These are phyloP conservation scores for Ploceus nigricollis DNA, from an alignment of 2,113 vertebrate species.

Conservation along the genomic window DNA sequence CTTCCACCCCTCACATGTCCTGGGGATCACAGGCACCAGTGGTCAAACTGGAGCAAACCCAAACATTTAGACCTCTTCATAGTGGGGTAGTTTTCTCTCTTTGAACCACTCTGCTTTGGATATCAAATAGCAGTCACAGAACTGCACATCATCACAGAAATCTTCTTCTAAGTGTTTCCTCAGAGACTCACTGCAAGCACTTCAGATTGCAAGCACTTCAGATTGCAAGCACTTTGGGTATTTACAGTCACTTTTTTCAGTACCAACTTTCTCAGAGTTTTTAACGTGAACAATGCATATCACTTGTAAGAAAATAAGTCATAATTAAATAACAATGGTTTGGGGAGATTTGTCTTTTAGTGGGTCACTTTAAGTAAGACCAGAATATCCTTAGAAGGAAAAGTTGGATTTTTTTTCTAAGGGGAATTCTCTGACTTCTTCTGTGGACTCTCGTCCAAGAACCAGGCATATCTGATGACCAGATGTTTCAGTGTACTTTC, in stretches of 20 bases:
- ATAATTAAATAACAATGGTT: not conserved
- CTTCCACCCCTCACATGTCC: not conserved
- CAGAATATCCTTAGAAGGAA: not conserved
- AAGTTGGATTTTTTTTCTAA: not conserved
- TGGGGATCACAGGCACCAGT: not conserved
- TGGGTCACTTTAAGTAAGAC: not conserved
- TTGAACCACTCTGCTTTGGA: not conserved
- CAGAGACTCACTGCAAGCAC: not conserved
- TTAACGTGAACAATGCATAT: not conserved
- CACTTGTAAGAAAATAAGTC: not conserved
- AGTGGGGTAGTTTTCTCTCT: not conserved
- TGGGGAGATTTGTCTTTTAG: not conserved
- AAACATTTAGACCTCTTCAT: not conserved
- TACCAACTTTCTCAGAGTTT: not conserved
- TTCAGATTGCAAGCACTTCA: not conserved
- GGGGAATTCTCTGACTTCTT: not conserved
- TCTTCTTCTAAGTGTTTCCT: not conserved
- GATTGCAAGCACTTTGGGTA: not conserved
- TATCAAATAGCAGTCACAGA: not conserved
- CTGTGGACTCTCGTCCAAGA: not conserved
- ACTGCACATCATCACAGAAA: not conserved
- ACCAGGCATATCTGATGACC: not conserved
- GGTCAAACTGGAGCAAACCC: not conserved
- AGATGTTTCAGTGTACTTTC: not conserved
- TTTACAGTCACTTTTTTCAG: not conserved